Base-by-base conservation (phyloP, 2,113 vertebrate species). In the Phylloscopus trochilus region DNA sequence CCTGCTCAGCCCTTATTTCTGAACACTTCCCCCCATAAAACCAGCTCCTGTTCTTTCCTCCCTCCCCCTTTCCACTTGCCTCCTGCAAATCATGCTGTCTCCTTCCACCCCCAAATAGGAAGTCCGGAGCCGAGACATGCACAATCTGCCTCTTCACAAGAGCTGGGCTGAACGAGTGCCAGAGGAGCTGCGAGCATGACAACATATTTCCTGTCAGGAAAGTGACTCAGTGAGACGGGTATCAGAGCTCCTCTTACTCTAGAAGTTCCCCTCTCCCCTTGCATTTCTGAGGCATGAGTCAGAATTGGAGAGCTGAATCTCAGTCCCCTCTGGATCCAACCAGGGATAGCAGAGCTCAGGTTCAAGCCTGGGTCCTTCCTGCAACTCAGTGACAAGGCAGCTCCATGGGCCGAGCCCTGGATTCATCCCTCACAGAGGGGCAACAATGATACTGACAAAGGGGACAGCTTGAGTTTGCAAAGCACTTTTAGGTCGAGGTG, bases 81-180 rank as follows among this genome's bases (percentile, higher is more conserved):
- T 95, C 93, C 87, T 93, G 89, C 62, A 92, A 80, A 89, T 90
- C 92, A 41, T 59, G 70, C 91, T 60, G 77, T 92, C 87, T 97
- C 84, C 83, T 90, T 86, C 93, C 95, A 81, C 97, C 88, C 96
- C 93, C 90, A 91, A 94, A 89, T 89, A 97, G 97, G 97, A 98
- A 98, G 97, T 94, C 78, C 72, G 10, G 92, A 90, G 91, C 94
- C 11, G 87, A 97, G 73, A 94, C 80, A 15, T 96, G 96, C 95
- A 98, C 98, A 98, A 98, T 98, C 96, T 90, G 97, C 97, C 97
- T 97, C 97, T 98, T 98, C 97, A 98, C 94, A 87, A 96, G 96
- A 96, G 94, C 91, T 52, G 94, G 88, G 87, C 94, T 97, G 97
- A 97, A 80, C 10, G 39, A 31, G 86, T 93, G 97, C 97, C 97